Evolutionary conservation across 2,113 vertebrate genomes (phyloP), one percentile per base, ranked within the genome.

Genomic region (Lepus americanus): DNA sequence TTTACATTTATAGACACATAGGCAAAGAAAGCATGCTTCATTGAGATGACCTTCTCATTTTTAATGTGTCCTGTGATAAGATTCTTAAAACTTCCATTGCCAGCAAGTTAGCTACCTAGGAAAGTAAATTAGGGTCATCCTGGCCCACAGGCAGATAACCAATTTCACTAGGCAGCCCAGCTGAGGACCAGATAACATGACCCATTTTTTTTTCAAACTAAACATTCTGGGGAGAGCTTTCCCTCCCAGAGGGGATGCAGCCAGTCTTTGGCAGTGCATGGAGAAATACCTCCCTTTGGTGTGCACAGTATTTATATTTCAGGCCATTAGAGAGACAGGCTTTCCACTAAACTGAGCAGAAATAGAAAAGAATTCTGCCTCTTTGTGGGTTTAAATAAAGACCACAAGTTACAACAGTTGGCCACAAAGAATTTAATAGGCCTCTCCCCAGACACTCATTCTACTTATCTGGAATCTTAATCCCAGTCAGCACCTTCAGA

Each of bases 401-500:
- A 97, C 92, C 95, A 90, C 22, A 36, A 84, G 33, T 73, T 91
- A 22, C 25, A 77, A 25, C 63, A 3, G 27, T 87, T 7, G n/a
- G 81, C 59, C 69, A 25, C 1, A 74, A 49, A 96, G 78, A 49
- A 87, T 44, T 94, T 51, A 92, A 83, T 39, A 93, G 87, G 70
- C 81, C 14, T 16, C 89, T 96, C 91, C 93, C 13, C 33, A 89
- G 97, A 94, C 94, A 92, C 64, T 49, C 94, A 85, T 93, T 94
- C 89, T 84, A 25, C 94, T 98, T 98, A 98, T 98, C 98, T 97
- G 80, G 89, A 96, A 94, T 95, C 97, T 98, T 98, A 97, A 98
- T 98, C 98, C 97, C 53, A 20, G 94, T 97, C 96, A 98, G 97
- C 94, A 96, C 96, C 94, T 94, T 98, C 97, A 97, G 97, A 98